Evolutionary conservation across 2,888 invertebrate species (phyloP), one percentile per base, ranked within the genome.

Genomic region (Liodrosophila aerea): DNA sequence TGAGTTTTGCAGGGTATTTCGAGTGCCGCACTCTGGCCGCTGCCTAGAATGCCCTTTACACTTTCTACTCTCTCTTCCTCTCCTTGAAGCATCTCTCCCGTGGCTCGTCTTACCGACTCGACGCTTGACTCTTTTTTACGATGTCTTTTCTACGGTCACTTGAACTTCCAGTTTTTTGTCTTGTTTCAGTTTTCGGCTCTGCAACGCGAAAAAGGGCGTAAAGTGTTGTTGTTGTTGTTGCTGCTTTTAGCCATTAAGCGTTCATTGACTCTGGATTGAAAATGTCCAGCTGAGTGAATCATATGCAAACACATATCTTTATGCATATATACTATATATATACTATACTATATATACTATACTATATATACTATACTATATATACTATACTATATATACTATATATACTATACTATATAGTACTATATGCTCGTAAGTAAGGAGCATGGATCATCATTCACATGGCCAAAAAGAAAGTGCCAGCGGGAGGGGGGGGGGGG

Each of bases 211-310:
- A 76, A 76, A 81, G 76, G 76, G 76, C 72, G 66, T 72, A 12
- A 50, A 74, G 59, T 46, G 2, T 22, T 22, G 22, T 22, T 22
- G 2, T 22, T 22, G 2, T 22, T 22, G 2, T 22, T 22, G 2
- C 5, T 4, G 22, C 5, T 22, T 22, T 22, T 22, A 52, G 47
- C 46, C 76, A 69, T 77, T 75, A 78, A 77, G 43, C 78, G 76
- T 77, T 77, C 82, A 69, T 82, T 82, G 82, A 77, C 76, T 62
- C 47, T 36, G 27, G 47, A 43, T 11, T 50, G 54, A 33, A 65
- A 66, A 54, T 60, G 44, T 64, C 54, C 57, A 54, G 34, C 49
- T 47, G 39, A 44, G 33, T 52, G 47, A 34, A 36, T 64, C 52
- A 46, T 31, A 34, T 46, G 29, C 46, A 51, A 36, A 36, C 9